A percentile compares a stretch with the other conserved stretches of the same genome.
Evolutionary conservation across 2,888 invertebrate species (phyloP).

Genomic region (Melolontha melolontha): DNA sequence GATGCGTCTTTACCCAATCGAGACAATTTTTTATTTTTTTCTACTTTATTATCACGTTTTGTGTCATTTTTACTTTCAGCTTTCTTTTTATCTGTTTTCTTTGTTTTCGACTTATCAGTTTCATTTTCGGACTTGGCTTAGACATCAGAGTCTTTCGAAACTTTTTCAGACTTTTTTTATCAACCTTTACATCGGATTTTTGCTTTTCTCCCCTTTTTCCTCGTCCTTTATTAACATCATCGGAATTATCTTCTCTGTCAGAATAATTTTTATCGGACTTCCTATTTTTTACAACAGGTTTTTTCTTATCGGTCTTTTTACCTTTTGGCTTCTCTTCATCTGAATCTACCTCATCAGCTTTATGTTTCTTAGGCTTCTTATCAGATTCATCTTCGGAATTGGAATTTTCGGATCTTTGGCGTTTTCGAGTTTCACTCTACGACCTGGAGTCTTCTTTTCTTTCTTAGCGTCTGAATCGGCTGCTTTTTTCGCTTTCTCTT

Average conservation of each 20-base stretch:
- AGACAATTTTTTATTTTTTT: constrained; percentile 37
- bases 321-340: constrained; percentile 43
- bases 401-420: constrained; percentile 45
- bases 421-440: constrained; percentile 32
- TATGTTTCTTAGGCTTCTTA: constrained; percentile 36
- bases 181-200: constrained; percentile 38
- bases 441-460: constrained; percentile 29
- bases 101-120: constrained; percentile 41
- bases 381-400: constrained; percentile 38
- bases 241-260: constrained; percentile 39
- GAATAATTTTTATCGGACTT: constrained; percentile 36
- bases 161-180: constrained; percentile 43
- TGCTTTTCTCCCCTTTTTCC: constrained; percentile 37
- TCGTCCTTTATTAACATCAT: constrained; percentile 40
- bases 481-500: constrained; percentile 37
- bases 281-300: constrained; percentile 45
- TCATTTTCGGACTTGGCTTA: constrained; percentile 43
- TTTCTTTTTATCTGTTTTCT: constrained; percentile 42
- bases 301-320: constrained; percentile 46
- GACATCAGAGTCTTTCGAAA: constrained; percentile 32
- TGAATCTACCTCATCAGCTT: constrained; percentile 30
- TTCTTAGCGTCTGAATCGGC: constrained; percentile 35
- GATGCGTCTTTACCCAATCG: constrained; percentile 40
- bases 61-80: constrained; percentile 38
- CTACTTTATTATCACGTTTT: constrained; percentile 29